These are phyloP conservation scores for Ernsta delagoae DNA, from an alignment of 2,888 invertebrate genomes.

Conservation along the genomic window DNA sequence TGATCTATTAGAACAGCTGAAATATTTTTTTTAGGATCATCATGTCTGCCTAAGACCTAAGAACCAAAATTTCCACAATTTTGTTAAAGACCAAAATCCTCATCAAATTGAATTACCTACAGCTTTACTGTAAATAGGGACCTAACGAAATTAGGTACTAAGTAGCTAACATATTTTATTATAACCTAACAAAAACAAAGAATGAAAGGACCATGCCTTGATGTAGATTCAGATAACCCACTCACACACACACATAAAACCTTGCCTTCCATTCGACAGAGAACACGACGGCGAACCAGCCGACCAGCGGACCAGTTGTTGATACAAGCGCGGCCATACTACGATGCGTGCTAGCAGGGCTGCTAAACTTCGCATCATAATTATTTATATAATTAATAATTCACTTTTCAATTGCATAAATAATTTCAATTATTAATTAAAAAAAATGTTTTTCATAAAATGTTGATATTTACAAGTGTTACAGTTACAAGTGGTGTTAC, in stretches of 20 bases:
- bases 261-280: constrained; percentile 29
- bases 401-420: too few relatives aligned
- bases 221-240: constrained; percentile 1
- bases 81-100: too few relatives aligned
- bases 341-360: constrained; percentile 26
- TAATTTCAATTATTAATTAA: too few relatives aligned
- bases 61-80: too few relatives aligned
- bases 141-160: not conserved
- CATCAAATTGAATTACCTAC: too few relatives aligned
- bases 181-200: constrained; percentile 17
- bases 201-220: constrained; percentile 28
- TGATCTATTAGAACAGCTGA: too few relatives aligned
- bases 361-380: not conserved
- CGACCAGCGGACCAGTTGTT: constrained; percentile 42
- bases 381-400: too few relatives aligned
- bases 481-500: too few relatives aligned
- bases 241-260: constrained; percentile 18
- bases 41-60: too few relatives aligned
- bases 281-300: constrained; percentile 16
- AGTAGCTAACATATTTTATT: not conserved
- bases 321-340: constrained; percentile 41
- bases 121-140: not conserved
- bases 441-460: too few relatives aligned
- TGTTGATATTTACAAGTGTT: too few relatives aligned
- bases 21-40: too few relatives aligned